Percentiles rank a stretch among this genome's conserved stretches.
Conservation (phyloP, 2,888 invertebrate species). For the Julus scandinavius region DNA sequence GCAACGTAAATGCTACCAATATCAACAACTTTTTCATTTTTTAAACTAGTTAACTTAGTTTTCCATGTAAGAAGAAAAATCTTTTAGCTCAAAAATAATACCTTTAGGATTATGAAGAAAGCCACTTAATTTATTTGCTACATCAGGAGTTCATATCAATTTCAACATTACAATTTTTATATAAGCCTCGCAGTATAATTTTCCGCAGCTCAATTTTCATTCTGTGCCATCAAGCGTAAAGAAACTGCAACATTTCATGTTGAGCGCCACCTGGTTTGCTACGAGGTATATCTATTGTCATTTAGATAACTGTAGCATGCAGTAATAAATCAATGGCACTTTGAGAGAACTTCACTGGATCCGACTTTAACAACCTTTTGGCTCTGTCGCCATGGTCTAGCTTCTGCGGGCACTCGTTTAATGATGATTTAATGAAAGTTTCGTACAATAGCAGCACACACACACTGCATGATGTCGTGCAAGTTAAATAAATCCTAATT, state of each 20-base stretch:
- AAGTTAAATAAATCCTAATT: constrained; percentile 39
- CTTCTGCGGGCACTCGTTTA: neutral
- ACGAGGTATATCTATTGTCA: neutral
- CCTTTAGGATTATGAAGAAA: no score
- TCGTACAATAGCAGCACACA: neutral
- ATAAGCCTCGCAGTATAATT: no score
- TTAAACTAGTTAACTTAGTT: no score
- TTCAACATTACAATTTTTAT: no score
- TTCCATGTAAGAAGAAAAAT: no score
- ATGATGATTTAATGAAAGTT: constrained; percentile 38
- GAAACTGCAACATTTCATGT: neutral
- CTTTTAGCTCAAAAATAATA: no score
- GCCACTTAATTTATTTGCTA: no score
- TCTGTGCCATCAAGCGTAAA: neutral
- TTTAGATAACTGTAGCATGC: neutral
- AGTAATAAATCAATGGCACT: neutral
- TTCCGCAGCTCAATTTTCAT: neutral
- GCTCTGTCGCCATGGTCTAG: neutral
- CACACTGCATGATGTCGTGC: neutral
- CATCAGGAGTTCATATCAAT: no score
- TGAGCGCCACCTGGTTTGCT: neutral
- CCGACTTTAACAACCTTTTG: neutral
- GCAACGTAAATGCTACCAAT: no score
- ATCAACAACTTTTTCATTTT: no score
- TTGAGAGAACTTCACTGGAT: neutral